Evolutionary conservation across 2,797 vertebrate species (phyloP).

Genomic region (Sebastes cheni): DNA sequence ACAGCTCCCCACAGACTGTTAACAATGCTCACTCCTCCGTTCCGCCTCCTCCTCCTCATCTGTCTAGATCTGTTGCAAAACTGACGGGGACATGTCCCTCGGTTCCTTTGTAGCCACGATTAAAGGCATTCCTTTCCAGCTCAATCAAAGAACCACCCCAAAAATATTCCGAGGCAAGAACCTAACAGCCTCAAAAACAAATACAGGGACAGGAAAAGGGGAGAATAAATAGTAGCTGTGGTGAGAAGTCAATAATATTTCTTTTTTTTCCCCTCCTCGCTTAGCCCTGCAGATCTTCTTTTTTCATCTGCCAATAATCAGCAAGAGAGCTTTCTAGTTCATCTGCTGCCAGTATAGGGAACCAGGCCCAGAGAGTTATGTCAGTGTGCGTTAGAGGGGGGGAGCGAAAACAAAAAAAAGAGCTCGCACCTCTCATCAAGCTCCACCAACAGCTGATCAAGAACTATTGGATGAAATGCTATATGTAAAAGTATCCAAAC

Average conservation of each 20-base stretch:
- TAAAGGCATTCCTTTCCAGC: slow-evolving; percentile 81
- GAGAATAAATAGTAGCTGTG: slow-evolving; percentile 79
- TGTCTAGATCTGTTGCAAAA: slow-evolving; percentile 72
- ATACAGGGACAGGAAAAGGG: slow-evolving; percentile 67
- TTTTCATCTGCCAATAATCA: slow-evolving; percentile 81
- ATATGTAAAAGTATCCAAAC: slow-evolving; percentile 11
- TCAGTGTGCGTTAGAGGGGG: slow-evolving; percentile 53
- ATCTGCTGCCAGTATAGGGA: slow-evolving; percentile 77
- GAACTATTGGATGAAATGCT: background rate
- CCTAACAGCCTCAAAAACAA: slow-evolving; percentile 79
- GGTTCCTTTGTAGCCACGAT: slow-evolving; percentile 77
- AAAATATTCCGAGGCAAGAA: slow-evolving; percentile 79
- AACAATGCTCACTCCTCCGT: slow-evolving; percentile 79
- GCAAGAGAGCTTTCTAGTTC: slow-evolving; percentile 71
- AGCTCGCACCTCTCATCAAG: slow-evolving; percentile 63
- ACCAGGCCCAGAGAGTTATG: slow-evolving; percentile 62
- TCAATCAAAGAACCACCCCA: slow-evolving; percentile 74
- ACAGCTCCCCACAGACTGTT: slow-evolving; percentile 78
- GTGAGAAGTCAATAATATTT: slow-evolving; percentile 79
- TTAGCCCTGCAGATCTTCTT: slow-evolving; percentile 74
- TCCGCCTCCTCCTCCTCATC: slow-evolving; percentile 67
- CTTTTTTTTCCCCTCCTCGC: slow-evolving; percentile 47
- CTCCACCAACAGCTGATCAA: slow-evolving; percentile 56
- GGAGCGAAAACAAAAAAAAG: slow-evolving; percentile 11
- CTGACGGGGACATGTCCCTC: slow-evolving; percentile 75